Conservation (phyloP, 2,797 vertebrate species). For the Gadopsis bispinosus region DNA sequence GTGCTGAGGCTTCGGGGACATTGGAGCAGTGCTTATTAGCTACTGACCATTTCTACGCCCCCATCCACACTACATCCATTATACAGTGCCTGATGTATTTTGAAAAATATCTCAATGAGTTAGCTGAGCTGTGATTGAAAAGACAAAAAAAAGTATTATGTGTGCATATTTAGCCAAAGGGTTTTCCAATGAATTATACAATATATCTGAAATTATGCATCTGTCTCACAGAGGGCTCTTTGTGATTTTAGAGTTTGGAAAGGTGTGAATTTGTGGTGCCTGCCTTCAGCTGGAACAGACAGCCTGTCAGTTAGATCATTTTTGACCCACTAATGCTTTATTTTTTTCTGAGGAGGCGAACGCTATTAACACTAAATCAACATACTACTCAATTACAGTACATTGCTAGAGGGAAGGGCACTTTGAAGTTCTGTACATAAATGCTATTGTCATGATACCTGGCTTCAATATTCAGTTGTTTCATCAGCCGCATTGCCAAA, state of each 20-base stretch:
- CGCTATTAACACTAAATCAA: conserved; percentile 82
- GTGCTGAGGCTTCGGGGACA: conserved; percentile 79
- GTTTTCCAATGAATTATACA: conserved; percentile 79
- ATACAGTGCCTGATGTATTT: conserved; percentile 88
- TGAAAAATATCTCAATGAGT: conserved; percentile 78
- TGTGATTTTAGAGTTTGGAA: conserved; percentile 76
- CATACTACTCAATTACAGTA: conserved; percentile 53
- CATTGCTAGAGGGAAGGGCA: conserved; percentile 52
- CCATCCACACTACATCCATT: conserved; percentile 80
- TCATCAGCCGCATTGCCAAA: conserved; percentile 68
- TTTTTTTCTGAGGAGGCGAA: conserved; percentile 54
- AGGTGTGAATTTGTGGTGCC: conserved; percentile 77
- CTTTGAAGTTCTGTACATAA: conserved; percentile 72
- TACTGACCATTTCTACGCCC: conserved; percentile 73
- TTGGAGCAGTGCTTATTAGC: conserved; percentile 69
- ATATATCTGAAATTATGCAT: conserved; percentile 80
- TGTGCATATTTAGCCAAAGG: conserved; percentile 89
- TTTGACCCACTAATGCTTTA: conserved; percentile 62
- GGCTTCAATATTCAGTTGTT: conserved; percentile 58
- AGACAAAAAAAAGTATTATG: conserved; percentile 82
- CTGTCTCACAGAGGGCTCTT: conserved; percentile 77
- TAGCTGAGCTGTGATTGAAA: conserved; percentile 85
- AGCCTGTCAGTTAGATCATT: conserved; percentile 60
- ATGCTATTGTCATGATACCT: conserved; percentile 54
- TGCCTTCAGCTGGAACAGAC: conserved; percentile 72